Evolutionary conservation across 1,140 invertebrate species (phyloP).

Genomic region (Drosophila rufa): DNA sequence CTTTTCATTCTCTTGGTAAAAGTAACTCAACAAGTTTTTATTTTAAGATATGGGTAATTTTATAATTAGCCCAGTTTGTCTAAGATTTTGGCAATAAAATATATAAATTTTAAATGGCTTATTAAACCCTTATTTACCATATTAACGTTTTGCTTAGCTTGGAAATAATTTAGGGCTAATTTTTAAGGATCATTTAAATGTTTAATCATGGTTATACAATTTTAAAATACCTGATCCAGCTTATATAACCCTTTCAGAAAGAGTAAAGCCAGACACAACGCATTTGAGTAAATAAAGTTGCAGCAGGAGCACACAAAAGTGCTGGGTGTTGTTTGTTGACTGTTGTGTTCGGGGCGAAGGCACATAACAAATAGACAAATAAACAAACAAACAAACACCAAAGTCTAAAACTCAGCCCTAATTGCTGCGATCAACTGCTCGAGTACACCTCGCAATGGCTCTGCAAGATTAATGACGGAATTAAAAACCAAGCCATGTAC

Average conservation of each 20-base stretch:
- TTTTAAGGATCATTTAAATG: background rate
- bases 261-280: constrained; percentile 2
- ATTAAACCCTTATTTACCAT: background rate
- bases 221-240: background rate
- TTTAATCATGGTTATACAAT: background rate
- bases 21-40: constrained; percentile 50
- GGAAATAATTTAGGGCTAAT: background rate
- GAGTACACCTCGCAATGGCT: constrained; percentile 41
- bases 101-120: background rate
- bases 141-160: background rate
- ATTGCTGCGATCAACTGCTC: constrained; percentile 23
- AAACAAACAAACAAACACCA: constrained; percentile 4
- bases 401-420: constrained; percentile 18
- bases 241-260: constrained; percentile 16
- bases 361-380: constrained; percentile 9
- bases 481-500: constrained; percentile 47
- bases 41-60: constrained; percentile 29
- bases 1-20: constrained; percentile 28
- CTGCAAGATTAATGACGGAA: constrained; percentile 47
- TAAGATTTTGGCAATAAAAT: background rate
- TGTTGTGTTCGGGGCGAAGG: constrained; percentile 14
- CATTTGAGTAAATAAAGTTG: constrained; percentile 26
- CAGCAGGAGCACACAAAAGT: constrained; percentile 21
- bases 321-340: constrained; percentile 39
- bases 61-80: constrained; percentile 26